These are phyloP conservation scores for Quadroppia sp. DNA, from an alignment of 2,888 invertebrate species.

Conservation along the genomic window DNA sequence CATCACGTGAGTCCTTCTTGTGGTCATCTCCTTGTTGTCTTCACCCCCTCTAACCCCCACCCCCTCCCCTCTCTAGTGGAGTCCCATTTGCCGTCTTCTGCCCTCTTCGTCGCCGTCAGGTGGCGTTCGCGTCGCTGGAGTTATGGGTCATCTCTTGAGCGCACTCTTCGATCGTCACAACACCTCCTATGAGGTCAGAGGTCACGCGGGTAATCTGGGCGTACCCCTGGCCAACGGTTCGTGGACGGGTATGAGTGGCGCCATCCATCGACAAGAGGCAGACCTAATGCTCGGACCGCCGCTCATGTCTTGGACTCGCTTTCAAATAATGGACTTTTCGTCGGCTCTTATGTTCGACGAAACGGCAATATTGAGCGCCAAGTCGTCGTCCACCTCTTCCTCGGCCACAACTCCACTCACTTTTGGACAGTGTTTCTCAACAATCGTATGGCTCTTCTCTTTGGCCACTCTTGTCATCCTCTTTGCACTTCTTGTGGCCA, in stretches of 20 bases:
- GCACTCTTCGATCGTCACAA: neutral
- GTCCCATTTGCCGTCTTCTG: no score
- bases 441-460: neutral
- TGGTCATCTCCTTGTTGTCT: no score
- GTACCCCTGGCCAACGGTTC: neutral
- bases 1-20: no score
- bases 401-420: neutral
- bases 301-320: neutral
- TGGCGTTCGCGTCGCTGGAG: no score
- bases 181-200: neutral
- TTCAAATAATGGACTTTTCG: conserved; percentile 16
- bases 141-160: conserved; percentile 10
- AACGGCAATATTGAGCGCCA: neutral
- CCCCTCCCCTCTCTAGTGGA: no score
- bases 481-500: no score
- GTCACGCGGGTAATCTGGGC: neutral
- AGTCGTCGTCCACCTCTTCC: no score
- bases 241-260: neutral
- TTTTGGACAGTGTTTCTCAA: neutral
- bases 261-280: neutral
- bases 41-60: no score
- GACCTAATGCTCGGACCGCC: conserved; percentile 23
- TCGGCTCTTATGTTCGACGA: neutral
- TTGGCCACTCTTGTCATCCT: no score
- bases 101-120: no score